phyloP scores from a whole-genome alignment of 2,797 vertebrate species.

The Falco columbarius region DNA sequence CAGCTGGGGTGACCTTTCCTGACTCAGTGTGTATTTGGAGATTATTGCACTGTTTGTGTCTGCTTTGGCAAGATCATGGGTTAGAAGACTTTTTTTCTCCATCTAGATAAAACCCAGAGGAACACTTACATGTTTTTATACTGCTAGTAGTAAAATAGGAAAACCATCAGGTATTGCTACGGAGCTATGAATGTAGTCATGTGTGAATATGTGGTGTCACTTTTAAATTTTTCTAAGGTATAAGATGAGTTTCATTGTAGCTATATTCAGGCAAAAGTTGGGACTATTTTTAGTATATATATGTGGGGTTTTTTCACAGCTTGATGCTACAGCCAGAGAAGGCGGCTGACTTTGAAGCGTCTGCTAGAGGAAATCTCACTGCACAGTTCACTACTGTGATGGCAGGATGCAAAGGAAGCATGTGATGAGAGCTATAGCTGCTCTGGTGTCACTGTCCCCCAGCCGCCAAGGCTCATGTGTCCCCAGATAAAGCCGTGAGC shows the following conservation, averaged over 20 bases:
- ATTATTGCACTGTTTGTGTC: neutral
- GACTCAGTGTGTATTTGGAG: neutral
- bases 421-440: fast-evolving
- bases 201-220: neutral
- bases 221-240: neutral
- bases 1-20: neutral
- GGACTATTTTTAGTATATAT: neutral
- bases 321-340: slow-evolving; percentile 7
- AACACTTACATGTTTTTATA: neutral
- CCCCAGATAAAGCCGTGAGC: neutral
- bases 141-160: neutral
- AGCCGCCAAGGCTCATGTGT: neutral
- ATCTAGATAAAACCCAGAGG: neutral
- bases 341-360: neutral
- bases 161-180: neutral
- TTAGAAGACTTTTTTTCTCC: neutral
- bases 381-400: neutral
- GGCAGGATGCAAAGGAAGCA: slow-evolving; percentile 34
- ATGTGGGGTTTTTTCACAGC: neutral
- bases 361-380: neutral
- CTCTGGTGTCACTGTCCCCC: neutral
- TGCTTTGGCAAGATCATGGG: neutral
- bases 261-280: neutral
- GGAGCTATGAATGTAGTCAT: neutral
- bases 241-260: neutral